Conservation (phyloP, 2,113 vertebrate genomes). For the Corynorhinus townsendii region DNA sequence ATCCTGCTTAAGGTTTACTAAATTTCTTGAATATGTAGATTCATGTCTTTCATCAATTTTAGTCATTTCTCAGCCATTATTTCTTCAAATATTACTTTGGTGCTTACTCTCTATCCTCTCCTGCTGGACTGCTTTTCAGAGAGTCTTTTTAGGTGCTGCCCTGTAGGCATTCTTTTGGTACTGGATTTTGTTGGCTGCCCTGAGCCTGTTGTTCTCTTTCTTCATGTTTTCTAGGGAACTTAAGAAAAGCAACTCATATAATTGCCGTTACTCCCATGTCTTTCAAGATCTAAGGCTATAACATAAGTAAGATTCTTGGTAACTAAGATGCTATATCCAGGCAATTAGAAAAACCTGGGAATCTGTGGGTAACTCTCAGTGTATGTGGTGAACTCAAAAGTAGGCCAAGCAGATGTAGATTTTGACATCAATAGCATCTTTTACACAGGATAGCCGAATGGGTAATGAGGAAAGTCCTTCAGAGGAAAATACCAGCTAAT, state of each 20-base stretch:
- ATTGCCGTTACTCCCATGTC: not conserved
- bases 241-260: not conserved
- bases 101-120: not conserved
- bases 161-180: not conserved
- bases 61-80: not conserved
- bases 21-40: not conserved
- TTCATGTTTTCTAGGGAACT: not conserved
- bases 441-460: not conserved
- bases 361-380: not conserved
- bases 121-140: not conserved
- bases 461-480: not conserved
- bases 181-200: not conserved
- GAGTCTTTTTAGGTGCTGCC: not conserved
- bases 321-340: not conserved
- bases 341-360: not conserved
- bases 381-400: not conserved
- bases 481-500: not conserved
- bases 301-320: not conserved
- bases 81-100: not conserved
- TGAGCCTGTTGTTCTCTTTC: not conserved
- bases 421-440: not conserved
- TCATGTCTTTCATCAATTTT: not conserved
- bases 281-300: not conserved
- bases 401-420: not conserved
- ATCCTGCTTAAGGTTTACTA: not conserved